Percentiles rank a stretch among this genome's conserved stretches.
These are phyloP conservation scores for Rotaria socialis DNA, from an alignment of 2,888 invertebrate species.

Conservation along the genomic window DNA sequence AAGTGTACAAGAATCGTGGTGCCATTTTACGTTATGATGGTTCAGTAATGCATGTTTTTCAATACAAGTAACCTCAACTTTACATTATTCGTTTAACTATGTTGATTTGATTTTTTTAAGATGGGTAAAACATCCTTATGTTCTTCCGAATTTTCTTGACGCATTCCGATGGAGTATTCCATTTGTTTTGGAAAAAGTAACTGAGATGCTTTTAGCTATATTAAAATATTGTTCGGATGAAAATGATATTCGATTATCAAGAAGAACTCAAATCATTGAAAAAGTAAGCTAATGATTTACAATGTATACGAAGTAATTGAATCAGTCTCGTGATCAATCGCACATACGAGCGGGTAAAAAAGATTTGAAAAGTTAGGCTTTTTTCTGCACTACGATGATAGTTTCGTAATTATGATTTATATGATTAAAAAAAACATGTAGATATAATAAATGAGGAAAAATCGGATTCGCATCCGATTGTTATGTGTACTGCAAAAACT, in stretches of 20 bases:
- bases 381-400: too few relatives aligned
- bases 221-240: constrained; percentile 39
- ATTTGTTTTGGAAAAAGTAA: constrained; percentile 67
- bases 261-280: constrained; percentile 9
- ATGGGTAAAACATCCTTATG: constrained; percentile 87
- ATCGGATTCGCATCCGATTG: too few relatives aligned
- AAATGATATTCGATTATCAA: not conserved
- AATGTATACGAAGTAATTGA: too few relatives aligned
- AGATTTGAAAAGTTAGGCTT: too few relatives aligned
- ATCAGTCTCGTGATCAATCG: too few relatives aligned
- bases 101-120: not conserved
- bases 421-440: too few relatives aligned
- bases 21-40: constrained; percentile 99
- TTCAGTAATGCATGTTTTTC: constrained; percentile 99
- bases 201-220: constrained; percentile 11
- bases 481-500: too few relatives aligned
- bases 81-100: too few relatives aligned
- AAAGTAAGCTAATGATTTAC: not conserved
- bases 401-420: too few relatives aligned
- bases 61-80: constrained; percentile 79
- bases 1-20: constrained; percentile 99
- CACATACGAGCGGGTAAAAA: too few relatives aligned
- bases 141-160: constrained; percentile 99
- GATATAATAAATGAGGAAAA: too few relatives aligned
- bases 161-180: constrained; percentile 99